These are phyloP conservation scores for Sphinx pinastri DNA, from an alignment of 2,888 invertebrate genomes.

Conservation along the genomic window DNA sequence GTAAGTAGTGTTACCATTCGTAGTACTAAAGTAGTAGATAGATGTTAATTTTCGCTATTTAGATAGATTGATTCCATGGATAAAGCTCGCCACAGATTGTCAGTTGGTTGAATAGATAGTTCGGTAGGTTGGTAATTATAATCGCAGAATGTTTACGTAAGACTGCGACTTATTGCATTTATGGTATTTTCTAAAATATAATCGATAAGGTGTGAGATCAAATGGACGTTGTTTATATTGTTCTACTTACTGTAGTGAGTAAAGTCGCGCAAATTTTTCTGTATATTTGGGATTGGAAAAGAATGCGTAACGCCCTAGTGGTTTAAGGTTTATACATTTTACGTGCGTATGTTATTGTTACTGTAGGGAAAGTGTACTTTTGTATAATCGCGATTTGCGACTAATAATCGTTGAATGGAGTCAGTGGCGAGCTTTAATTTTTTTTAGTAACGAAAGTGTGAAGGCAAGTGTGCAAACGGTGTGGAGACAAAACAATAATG, in stretches of 20 bases:
- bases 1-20: slow-evolving; percentile 52
- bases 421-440: slow-evolving; percentile 28
- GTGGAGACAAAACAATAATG: slow-evolving; percentile 37
- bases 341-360: slow-evolving; percentile 4
- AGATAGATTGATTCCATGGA: slow-evolving; percentile 37
- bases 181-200: slow-evolving; percentile 14
- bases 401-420: not conserved
- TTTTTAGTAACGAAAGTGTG: slow-evolving; percentile 33
- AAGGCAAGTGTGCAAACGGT: slow-evolving; percentile 58
- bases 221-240: slow-evolving; percentile 9
- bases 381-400: slow-evolving; percentile 5
- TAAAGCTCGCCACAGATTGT: slow-evolving; percentile 39
- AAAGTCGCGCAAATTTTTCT: slow-evolving; percentile 14
- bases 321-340: slow-evolving; percentile 4
- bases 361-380: not conserved
- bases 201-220: slow-evolving; percentile 9
- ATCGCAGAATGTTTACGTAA: slow-evolving; percentile 4
- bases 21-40: slow-evolving; percentile 39
- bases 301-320: not conserved
- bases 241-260: slow-evolving; percentile 4
- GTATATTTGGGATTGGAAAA: slow-evolving; percentile 6
- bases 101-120: slow-evolving; percentile 2
- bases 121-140: not conserved
- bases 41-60: slow-evolving; percentile 47
- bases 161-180: slow-evolving; percentile 17